Percentiles rank a stretch among this genome's conserved stretches.
Conservation (phyloP, 2,888 invertebrate species). For the Campoletis raptor region DNA sequence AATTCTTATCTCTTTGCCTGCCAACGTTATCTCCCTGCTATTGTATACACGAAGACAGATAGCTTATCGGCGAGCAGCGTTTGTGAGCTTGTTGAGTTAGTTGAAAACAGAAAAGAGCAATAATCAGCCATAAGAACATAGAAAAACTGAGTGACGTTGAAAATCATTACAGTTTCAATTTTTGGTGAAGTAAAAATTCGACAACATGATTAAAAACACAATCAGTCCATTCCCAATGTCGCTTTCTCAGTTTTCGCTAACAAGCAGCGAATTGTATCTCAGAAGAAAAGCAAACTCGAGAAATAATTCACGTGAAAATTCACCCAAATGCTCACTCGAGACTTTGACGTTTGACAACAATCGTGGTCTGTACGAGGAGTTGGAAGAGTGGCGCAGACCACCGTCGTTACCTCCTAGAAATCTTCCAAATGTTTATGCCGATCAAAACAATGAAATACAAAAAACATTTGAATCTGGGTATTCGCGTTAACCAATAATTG, state of each 20-base stretch:
- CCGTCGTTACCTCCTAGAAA: constrained; percentile 69
- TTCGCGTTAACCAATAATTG: constrained; percentile 1
- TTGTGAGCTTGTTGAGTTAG: constrained; percentile 24
- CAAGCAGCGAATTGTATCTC: constrained; percentile 80
- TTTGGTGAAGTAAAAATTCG: constrained; percentile 1
- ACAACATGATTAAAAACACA: constrained; percentile 69
- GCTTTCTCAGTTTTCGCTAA: constrained; percentile 78
- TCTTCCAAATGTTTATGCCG: constrained; percentile 72
- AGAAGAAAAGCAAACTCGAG: constrained; percentile 76
- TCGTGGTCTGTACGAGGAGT: constrained; percentile 71
- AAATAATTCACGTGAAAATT: constrained; percentile 67
- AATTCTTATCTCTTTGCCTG: constrained; percentile 61
- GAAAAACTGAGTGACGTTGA: not conserved
- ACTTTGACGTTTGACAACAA: constrained; percentile 57
- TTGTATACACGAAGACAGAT: constrained; percentile 63
- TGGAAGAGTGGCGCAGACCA: constrained; percentile 71
- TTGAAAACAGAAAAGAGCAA: not conserved
- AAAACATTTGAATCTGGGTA: constrained; percentile 67
- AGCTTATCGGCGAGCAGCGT: constrained; percentile 67
- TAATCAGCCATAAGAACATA: constrained; percentile 24
- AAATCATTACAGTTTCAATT: not conserved
- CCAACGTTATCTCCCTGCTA: constrained; percentile 49
- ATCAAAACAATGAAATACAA: constrained; percentile 47
- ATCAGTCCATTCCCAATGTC: constrained; percentile 75
- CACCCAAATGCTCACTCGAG: constrained; percentile 37